These are phyloP conservation scores for Parelbella ahira DNA, from an alignment of 2,888 invertebrate species.

Conservation along the genomic window DNA sequence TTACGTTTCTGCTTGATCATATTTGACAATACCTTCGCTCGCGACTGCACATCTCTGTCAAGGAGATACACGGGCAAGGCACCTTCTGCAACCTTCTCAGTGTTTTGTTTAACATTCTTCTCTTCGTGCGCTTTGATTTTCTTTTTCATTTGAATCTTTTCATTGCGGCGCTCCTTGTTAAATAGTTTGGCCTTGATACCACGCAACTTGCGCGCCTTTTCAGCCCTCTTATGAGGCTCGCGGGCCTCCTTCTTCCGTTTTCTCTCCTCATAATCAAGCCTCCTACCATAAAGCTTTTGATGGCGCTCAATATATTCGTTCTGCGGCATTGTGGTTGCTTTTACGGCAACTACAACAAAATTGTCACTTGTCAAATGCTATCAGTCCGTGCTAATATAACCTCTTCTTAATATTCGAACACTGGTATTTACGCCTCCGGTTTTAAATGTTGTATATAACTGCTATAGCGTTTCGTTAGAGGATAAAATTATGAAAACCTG, in stretches of 20 bases:
- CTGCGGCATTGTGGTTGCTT: conserved; percentile 92
- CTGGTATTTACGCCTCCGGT: too few relatives aligned
- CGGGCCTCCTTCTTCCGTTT: conserved; percentile 97
- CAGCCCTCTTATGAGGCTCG: conserved; percentile 93
- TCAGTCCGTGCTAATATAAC: conserved; percentile 37
- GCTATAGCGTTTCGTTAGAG: too few relatives aligned
- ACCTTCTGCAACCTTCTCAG: conserved; percentile 91
- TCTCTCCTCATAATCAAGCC: conserved; percentile 98
- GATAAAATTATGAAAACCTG: too few relatives aligned
- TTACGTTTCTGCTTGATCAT: conserved; percentile 99
- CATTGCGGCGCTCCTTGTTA: conserved; percentile 97
- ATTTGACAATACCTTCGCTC: conserved; percentile 97
- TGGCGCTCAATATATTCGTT: conserved; percentile 99
- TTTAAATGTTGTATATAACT: too few relatives aligned
- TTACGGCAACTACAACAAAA: conserved; percentile 79
- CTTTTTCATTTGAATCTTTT: conserved; percentile 99
- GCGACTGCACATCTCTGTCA: conserved; percentile 96
- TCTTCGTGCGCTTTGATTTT: conserved; percentile 99
- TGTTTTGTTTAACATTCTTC: conserved; percentile 92
- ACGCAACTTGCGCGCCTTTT: conserved; percentile 94
- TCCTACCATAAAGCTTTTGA: conserved; percentile 96
- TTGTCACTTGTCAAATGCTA: conserved; percentile 48
- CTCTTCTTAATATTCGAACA: too few relatives aligned
- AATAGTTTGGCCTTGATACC: conserved; percentile 99
- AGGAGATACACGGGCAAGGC: conserved; percentile 98